Percentiles rank a stretch among this genome's conserved stretches.
phyloP scores from a whole-genome alignment of 2,888 invertebrate genomes.

The Zygothrica quintamaculata region DNA sequence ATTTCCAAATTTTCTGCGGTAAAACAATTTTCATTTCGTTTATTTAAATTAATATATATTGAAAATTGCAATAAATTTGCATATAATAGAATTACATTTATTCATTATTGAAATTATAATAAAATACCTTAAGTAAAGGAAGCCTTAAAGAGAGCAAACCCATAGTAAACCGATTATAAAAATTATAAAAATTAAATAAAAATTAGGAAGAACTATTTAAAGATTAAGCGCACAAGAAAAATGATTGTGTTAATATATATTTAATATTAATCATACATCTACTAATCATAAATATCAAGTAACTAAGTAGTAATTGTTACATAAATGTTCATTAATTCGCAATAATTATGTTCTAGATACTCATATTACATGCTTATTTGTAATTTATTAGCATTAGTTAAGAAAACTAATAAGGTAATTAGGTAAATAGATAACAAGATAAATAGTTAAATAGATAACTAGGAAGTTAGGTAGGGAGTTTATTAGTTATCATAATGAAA shows the following conservation, averaged over 20 bases:
- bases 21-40: too few species aligned
- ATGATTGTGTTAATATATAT: constrained; percentile 58
- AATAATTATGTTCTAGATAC: constrained; percentile 10
- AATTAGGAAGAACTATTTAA: constrained; percentile 37
- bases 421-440: constrained; percentile 29
- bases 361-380: neutral
- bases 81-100: too few species aligned
- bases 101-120: neutral
- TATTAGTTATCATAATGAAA: constrained; percentile 33
- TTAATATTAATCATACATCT: constrained; percentile 32
- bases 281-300: constrained; percentile 7
- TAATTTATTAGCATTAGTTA: constrained; percentile 34
- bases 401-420: constrained; percentile 1
- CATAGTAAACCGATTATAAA: constrained; percentile 27
- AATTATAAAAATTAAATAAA: constrained; percentile 18
- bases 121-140: neutral
- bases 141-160: constrained; percentile 35
- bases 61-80: constrained; percentile 2
- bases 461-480: constrained; percentile 27
- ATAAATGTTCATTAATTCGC: constrained; percentile 4
- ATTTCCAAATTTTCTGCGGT: too few species aligned
- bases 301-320: constrained; percentile 6
- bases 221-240: constrained; percentile 59
- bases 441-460: constrained; percentile 25
- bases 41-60: too few species aligned